Evolutionary conservation across 2,113 vertebrate species (phyloP).

Genomic region (Amazona vittata): DNA sequence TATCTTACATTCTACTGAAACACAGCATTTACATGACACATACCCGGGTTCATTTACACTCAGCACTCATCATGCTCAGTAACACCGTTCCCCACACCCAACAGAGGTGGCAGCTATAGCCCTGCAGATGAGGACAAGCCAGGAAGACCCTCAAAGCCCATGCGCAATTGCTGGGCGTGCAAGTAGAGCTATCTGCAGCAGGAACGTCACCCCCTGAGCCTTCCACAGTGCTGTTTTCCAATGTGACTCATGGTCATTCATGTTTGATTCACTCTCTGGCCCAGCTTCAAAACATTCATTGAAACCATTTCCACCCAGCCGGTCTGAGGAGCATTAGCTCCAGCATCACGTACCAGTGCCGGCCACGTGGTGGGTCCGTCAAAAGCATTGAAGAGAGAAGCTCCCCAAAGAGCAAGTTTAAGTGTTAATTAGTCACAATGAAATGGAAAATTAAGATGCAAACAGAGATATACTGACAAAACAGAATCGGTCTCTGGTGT

Average conservation of each 20-base stretch:
- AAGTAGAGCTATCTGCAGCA: not conserved
- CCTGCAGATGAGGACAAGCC: not conserved
- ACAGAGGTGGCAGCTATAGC: not conserved
- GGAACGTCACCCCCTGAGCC: not conserved
- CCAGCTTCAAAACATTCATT: constrained; percentile 26
- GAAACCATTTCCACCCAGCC: constrained; percentile 11
- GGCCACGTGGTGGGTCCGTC: not conserved
- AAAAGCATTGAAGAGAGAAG: not conserved
- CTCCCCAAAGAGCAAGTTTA: not conserved
- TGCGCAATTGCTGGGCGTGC: accelerated
- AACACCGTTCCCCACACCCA: accelerated
- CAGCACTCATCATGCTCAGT: not conserved
- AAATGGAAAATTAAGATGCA: not conserved
- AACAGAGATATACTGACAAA: not conserved
- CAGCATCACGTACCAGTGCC: not conserved
- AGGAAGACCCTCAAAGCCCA: not conserved
- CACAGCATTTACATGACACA: not conserved
- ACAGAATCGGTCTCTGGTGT: not conserved
- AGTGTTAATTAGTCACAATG: not conserved
- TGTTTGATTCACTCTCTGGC: constrained; percentile 61
- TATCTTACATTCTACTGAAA: not conserved
- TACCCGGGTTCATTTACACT: not conserved
- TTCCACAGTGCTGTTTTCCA: not conserved
- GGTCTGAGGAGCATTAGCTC: not conserved
- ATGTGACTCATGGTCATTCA: constrained; percentile 63